Evolutionary conservation across 2,888 invertebrate species (phyloP).

Genomic region (Cerceris ruficornis): DNA sequence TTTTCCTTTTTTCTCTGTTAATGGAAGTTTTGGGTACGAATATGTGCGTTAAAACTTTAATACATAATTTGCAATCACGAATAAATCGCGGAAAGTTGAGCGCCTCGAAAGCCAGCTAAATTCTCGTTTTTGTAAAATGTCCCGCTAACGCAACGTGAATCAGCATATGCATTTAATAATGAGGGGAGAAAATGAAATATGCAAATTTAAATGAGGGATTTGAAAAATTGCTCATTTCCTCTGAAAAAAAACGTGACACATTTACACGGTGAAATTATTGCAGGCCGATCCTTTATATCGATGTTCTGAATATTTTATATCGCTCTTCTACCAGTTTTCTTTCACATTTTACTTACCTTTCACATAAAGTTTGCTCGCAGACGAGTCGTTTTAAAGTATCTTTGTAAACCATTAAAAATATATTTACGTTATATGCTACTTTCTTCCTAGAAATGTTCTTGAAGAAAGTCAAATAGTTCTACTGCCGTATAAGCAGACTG

Average conservation of each 20-base stretch:
- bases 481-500: no score
- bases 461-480: no score
- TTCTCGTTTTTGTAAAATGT: background rate
- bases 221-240: background rate
- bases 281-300: background rate
- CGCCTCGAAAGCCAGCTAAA: background rate
- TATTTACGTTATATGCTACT: no score
- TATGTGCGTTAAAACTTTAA: no score
- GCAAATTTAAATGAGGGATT: background rate
- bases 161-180: background rate
- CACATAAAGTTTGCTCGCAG: no score
- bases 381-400: no score
- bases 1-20: background rate
- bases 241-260: background rate
- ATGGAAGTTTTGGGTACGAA: no score
- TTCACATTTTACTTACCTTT: no score
- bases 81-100: background rate
- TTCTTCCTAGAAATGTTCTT: no score
- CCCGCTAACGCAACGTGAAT: background rate
- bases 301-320: no score
- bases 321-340: no score
- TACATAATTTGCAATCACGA: background rate
- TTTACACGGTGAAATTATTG: background rate
- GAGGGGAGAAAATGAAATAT: background rate
- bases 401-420: no score